Conservation (phyloP, 2,113 vertebrate genomes). For the Crotophaga sulcirostris region DNA sequence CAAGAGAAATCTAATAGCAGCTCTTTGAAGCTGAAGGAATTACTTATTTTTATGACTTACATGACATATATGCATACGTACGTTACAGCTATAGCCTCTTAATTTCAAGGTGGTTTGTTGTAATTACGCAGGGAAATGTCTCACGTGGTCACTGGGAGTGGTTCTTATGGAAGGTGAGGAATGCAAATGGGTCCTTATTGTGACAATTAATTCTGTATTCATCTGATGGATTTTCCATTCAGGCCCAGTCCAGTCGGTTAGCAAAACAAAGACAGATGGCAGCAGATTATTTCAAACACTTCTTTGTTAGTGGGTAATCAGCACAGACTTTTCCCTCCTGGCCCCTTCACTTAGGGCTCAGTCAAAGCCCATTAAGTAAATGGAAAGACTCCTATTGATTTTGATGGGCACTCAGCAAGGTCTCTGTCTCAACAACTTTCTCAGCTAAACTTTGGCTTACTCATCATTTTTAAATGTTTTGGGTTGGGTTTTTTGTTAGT, state of each 20-base stretch:
- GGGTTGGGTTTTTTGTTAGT: background rate
- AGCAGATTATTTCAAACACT: constrained; percentile 34
- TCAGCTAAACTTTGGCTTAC: background rate
- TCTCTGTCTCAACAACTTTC: background rate
- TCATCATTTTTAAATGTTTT: background rate
- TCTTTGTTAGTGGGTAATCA: constrained; percentile 26
- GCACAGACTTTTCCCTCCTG: background rate
- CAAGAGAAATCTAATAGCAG: background rate
- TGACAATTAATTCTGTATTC: background rate
- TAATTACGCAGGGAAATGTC: background rate
- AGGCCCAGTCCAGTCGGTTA: background rate
- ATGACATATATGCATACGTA: background rate
- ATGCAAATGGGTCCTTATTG: background rate
- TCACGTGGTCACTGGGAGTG: background rate
- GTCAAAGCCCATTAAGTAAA: constrained; percentile 10
- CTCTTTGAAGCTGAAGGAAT: background rate
- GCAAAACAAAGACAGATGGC: constrained; percentile 59
- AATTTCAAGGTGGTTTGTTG: background rate
- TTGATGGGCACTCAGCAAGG: background rate
- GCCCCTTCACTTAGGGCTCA: background rate
- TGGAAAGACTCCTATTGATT: background rate
- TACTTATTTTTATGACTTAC: background rate
- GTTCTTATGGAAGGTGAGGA: background rate
- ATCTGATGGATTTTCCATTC: background rate
- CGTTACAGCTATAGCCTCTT: background rate